Evolutionary conservation across 1,140 invertebrate species (phyloP), one percentile per base, ranked within the genome.

Genomic region (Holotrichia oblita): DNA sequence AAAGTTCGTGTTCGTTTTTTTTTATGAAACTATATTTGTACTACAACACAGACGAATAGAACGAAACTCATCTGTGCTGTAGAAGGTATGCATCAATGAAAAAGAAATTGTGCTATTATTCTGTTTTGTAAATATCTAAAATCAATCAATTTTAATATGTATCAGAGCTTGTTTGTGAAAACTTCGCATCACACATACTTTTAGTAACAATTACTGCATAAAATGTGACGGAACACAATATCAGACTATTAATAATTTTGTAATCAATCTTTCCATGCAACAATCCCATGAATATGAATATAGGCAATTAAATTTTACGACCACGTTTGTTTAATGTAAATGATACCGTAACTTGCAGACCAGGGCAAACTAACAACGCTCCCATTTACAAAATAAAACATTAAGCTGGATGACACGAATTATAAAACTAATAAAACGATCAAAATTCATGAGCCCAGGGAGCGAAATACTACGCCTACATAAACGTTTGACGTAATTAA

Each of bases 371-470:
- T 14, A 48, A n/a, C 12, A n/a, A 12, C 44, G 12, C n/a, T n/a
- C 0, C 44, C 7, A 3, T 48, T 48, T 48, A 48, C 44, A n/a
- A 48, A 10, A 48, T 48, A 48, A 48, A 48, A 48, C 44, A 48
- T 48, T 48, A 48, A n/a, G 12, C 12, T 48, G 12, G 12, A n/a
- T 48, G 44, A 48, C n/a, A 48, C 44, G 44, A 48, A 48, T n/a
- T 8, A 48, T 48, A 48, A 48, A 48, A n/a, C 12, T 48, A 48
- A 48, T 48, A 48, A 48, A 48, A 48, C 44, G 44, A 48, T 48
- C 44, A 48, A 8, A 48, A 48, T 48, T 48, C 44, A 48, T 48
- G n/a, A 48, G 12, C 3, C 44, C 12, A 48, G 44, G 44, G 44
- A 14, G 4, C 8, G 44, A 12, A 48, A 48, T n/a, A 48, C 44